These are phyloP conservation scores for Cygnus buccinator DNA, from an alignment of 2,113 vertebrate species.

Conservation along the genomic window DNA sequence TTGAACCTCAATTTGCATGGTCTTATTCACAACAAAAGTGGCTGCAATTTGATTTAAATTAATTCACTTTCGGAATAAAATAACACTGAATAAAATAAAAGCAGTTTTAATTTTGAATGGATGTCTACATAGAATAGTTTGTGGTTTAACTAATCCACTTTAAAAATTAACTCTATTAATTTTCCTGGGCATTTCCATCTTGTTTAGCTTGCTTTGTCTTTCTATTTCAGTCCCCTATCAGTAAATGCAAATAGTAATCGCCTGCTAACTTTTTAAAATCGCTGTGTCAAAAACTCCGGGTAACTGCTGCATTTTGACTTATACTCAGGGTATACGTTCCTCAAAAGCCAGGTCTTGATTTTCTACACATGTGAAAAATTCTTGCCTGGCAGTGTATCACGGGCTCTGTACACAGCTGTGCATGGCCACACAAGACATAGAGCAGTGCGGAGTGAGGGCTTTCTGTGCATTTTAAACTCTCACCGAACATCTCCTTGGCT, in stretches of 20 bases:
- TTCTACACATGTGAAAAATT: background rate
- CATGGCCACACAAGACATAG: background rate
- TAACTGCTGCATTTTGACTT: background rate
- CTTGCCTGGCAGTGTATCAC: background rate
- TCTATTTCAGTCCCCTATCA: background rate
- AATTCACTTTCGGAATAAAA: slow-evolving; percentile 51
- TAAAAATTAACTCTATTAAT: slow-evolving; percentile 18
- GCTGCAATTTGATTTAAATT: slow-evolving; percentile 55
- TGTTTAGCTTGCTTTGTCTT: background rate
- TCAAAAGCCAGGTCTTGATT: background rate
- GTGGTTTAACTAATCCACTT: slow-evolving; percentile 45
- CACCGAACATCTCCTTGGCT: slow-evolving; percentile 1
- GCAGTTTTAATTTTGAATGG: slow-evolving; percentile 28
- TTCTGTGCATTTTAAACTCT: background rate
- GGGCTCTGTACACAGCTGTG: background rate
- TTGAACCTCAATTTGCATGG: slow-evolving; percentile 31
- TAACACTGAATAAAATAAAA: slow-evolving; percentile 26
- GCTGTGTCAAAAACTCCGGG: background rate
- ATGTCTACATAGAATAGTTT: slow-evolving; percentile 18
- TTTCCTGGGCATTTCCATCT: background rate
- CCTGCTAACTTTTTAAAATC: background rate
- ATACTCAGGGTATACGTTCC: background rate
- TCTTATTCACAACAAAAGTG: slow-evolving; percentile 14
- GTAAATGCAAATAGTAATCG: background rate
- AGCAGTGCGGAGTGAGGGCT: background rate